A percentile compares a stretch with the other conserved stretches of the same genome.
These are phyloP conservation scores for Petrocephalus schoutedeni DNA, from an alignment of 2,797 vertebrate genomes.

Conservation along the genomic window DNA sequence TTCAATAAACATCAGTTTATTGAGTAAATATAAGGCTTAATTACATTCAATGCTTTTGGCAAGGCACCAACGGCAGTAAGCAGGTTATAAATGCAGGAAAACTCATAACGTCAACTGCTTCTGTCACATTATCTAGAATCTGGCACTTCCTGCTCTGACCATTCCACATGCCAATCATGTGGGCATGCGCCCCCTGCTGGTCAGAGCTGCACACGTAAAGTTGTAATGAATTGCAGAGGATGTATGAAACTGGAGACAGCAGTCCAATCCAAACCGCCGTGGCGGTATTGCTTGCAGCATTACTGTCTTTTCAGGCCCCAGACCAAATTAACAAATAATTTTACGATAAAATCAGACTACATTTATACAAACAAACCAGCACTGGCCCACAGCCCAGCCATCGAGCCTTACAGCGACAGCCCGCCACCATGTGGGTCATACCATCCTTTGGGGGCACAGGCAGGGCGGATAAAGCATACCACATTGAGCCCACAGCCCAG, in stretches of 20 bases:
- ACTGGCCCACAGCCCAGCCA: not conserved
- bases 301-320: not conserved
- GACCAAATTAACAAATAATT: not conserved
- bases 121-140: not conserved
- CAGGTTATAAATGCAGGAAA: not conserved
- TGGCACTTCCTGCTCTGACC: not conserved
- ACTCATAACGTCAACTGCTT: not conserved
- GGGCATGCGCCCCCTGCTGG: not conserved
- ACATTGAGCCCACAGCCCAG: not conserved
- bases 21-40: not conserved
- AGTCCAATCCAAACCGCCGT: not conserved
- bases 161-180: not conserved
- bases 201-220: not conserved
- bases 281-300: not conserved
- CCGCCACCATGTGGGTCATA: not conserved
- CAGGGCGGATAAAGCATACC: not conserved
- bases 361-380: not conserved
- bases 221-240: not conserved
- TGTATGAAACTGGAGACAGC: not conserved
- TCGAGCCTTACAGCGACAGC: not conserved
- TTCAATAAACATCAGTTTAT: not conserved
- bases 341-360: not conserved
- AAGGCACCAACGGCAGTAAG: not conserved
- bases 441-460: not conserved
- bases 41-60: not conserved